Evolutionary conservation across 2,888 invertebrate species (phyloP), one percentile per base, ranked within the genome.

Genomic region (Clistopyga incitator): DNA sequence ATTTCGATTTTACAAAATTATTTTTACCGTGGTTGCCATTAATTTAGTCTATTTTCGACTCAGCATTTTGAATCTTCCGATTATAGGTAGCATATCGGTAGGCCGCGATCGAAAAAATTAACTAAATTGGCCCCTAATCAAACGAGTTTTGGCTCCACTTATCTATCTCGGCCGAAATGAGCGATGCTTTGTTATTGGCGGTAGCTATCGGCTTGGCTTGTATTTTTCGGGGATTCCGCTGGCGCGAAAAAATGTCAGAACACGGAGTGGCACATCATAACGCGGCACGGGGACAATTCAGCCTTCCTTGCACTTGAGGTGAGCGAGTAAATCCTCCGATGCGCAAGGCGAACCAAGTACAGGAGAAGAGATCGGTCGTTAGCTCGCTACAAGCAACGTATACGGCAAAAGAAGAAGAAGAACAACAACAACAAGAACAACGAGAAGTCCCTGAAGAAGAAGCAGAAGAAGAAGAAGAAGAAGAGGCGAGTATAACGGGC

Each of bases 121-220:
- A 87, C 87, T 86, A 91, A 90, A 90, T 91, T 90, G 89, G 89
- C 87, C 87, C 85, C 85, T 85, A 86, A 78, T 81, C 85, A 84
- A 72, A 34, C 78, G 85, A 85, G 81, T 78, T 67, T 85, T 65
- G 76, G 71, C 42, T 23, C 23, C 34, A 61, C 70, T 56, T 71
- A 38, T 71, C 61, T 25, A 54, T 61, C 59, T 56, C 18, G 20
- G 64, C 8, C 18, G 71, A 84, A 83, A n/a, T n/a, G 83, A 79
- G 81, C 85, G 79, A 82, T 79, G 84, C 87, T 88, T 89, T 86
- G 86, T 83, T 85, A 78, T 83, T 85, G 81, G 85, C 86, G 82
- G 86, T 84, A 86, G 84, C 77, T 38, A 64, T 64, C 8, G 38
- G 18, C 0, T 2, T 10, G 64, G 65, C 18, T 47, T 29, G 45